Evolutionary conservation across 2,113 vertebrate species (phyloP), one percentile per base, ranked within the genome.

Genomic region (Trogon melanurus): DNA sequence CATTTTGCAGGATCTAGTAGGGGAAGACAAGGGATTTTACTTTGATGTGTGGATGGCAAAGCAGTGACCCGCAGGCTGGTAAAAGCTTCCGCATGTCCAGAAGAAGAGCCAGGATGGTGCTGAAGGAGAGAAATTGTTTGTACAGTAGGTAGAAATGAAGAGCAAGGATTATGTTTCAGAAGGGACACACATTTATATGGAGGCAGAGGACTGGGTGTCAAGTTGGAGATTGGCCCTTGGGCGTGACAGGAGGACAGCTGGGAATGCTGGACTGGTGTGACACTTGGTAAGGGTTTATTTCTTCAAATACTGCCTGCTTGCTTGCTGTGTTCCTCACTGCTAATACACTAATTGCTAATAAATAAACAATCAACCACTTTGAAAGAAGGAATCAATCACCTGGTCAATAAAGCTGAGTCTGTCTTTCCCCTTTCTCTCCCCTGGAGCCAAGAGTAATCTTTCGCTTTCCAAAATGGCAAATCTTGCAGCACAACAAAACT

Each of bases 81-180:
- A 12, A 79, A 72, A 83, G n/a, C 58, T 58, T 23, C 51, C 58
- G 38, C 7, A 6, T 22, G 72, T 45, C 8, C 53, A 76, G 74
- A 67, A 75, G 53, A 69, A 51, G 53, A 67, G n/a, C 29, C 80
- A 32, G 21, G 44, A 13, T 80, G 64, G 20, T 58, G 62, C 38
- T 1, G 16, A 78, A 73, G 41, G 54, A 82, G 23, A 61, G 53
- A 70, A 78, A 53, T 15, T 60, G n/a, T 5, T 48, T 85, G 85
- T 94, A 89, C 58, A 76, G 81, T 86, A 88, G 51, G 65, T n/a
- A 87, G 78, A 79, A 67, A 60, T 27, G 48, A 81, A 75, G 69
- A 89, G 38, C 36, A 34, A 82, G 44, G 74, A 70, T 91, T 90
- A 13, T 64, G 27, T 95, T 95, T 96, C 92, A 67, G 34, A 81